These are phyloP conservation scores for Semotilus atromaculatus DNA, from an alignment of 2,797 vertebrate species.

Conservation along the genomic window DNA sequence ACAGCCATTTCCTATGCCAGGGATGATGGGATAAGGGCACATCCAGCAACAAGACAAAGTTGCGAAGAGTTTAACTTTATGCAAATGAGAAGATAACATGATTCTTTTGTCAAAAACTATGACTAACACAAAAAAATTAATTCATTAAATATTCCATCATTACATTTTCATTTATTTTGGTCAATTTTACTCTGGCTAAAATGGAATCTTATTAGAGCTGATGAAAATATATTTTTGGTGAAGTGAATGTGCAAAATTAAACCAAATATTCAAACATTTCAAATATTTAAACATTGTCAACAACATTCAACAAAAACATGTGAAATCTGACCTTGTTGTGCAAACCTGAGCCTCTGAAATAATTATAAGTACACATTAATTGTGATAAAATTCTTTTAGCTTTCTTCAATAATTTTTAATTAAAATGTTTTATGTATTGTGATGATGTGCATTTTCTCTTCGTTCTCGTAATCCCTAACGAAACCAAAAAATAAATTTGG, in stretches of 20 bases:
- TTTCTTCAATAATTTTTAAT: conserved; percentile 2
- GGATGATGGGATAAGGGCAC: background rate
- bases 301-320: background rate
- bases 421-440: conserved; percentile 7
- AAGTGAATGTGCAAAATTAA: background rate
- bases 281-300: background rate
- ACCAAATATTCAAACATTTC: background rate
- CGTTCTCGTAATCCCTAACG: background rate
- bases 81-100: background rate
- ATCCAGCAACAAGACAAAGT: background rate
- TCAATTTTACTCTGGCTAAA: background rate
- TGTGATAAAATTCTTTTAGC: background rate
- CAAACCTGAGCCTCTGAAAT: background rate
- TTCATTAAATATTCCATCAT: background rate
- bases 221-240: background rate
- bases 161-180: background rate
- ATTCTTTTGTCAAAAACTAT: too few relatives aligned
- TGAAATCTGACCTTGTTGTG: background rate
- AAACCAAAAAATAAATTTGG: background rate
- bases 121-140: background rate
- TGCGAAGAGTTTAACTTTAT: background rate
- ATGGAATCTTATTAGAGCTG: background rate
- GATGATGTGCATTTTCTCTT: background rate
- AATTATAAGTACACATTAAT: background rate
- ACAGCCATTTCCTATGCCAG: background rate